Evolutionary conservation across 2,113 vertebrate genomes (phyloP).

Genomic region (Epinephelus lanceolatus): DNA sequence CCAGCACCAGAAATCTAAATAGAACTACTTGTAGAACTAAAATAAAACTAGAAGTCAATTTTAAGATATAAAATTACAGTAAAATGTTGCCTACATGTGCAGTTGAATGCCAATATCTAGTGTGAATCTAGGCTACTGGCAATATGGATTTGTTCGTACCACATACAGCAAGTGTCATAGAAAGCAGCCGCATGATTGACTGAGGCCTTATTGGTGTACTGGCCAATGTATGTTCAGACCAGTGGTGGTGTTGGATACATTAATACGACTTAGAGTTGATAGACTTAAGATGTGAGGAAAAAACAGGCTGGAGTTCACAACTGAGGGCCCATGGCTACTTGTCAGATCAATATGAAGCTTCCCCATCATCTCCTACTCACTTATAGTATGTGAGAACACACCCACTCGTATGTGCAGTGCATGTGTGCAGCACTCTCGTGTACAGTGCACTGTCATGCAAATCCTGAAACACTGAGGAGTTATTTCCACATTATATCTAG

Average conservation of each 20-base stretch:
- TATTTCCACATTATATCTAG: constrained; percentile 77
- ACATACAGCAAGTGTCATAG: neutral
- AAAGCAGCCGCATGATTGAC: neutral
- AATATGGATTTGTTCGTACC: neutral
- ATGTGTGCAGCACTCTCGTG: constrained; percentile 33
- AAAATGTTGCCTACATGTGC: neutral
- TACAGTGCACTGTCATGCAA: constrained; percentile 49
- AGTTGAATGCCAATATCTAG: neutral
- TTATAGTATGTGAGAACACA: constrained; percentile 19
- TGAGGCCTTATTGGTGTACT: neutral
- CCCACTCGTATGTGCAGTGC: constrained; percentile 14
- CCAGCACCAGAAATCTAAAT: too few species aligned
- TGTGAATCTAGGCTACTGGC: neutral
- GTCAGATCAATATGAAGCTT: constrained; percentile 66
- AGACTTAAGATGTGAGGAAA: constrained; percentile 5
- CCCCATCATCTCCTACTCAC: constrained; percentile 43
- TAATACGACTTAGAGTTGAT: neutral
- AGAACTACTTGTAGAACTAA: neutral
- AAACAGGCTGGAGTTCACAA: constrained; percentile 31
- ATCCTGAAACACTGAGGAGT: constrained; percentile 67
- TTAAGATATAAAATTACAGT: neutral
- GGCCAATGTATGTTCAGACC: neutral
- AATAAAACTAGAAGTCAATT: neutral
- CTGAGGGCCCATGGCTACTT: constrained; percentile 44
- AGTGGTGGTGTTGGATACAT: constrained; percentile 16